Base-by-base conservation (phyloP, 2,797 vertebrate genomes). In the Podarcis siculus region DNA sequence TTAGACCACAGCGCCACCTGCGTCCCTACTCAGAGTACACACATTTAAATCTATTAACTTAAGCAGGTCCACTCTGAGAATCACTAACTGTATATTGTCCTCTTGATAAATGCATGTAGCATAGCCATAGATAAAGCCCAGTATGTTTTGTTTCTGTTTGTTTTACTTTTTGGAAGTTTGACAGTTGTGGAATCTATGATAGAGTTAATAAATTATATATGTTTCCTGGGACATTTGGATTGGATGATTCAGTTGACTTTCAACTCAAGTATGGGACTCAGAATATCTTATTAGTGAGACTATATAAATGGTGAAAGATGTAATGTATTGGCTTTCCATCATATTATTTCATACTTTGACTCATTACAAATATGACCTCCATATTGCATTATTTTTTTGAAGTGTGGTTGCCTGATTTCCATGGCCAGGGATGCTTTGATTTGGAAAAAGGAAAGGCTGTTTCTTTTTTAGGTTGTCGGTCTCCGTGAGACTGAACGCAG, bases 381-480 rank as follows among this genome's bases (percentile, higher is more conserved):
- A 23, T 64, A 23, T 64, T 64, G 23, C 61, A 64, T 64, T 64
- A 64, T 64, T 81, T 4, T 83, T 78, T 42, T 64, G n/a, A 82
- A 27, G 32, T 64, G 23, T 61, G 30, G 12, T 67, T 25, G 2
- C 15, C 19, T 32, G 30, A 10, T 21, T 75, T 64, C 3, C 45
- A 45, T 45, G 12, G 42, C 32, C 73, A 23, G n/a, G 5, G 10
- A 86, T 8, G 0, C 0, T 69, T 89, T 86, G 25, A 69, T 64
- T 66, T 58, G 78, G 67, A 76, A 69, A 66, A 35, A 61, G 67
- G 23, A 17, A 89, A 85, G 0, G 90, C 25, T 91, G 77, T 92
- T 15, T 75, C 75, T 94, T 93, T 93, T 42, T 69, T 94, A 99
- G 98, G 98, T 98, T 88, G 96, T 99, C 88, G 89, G 95, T 92